A percentile compares a stretch with the other conserved stretches of the same genome.
These are phyloP conservation scores for Mesoclemmys tuberculata DNA, from an alignment of 2,113 vertebrate species.

Conservation along the genomic window DNA sequence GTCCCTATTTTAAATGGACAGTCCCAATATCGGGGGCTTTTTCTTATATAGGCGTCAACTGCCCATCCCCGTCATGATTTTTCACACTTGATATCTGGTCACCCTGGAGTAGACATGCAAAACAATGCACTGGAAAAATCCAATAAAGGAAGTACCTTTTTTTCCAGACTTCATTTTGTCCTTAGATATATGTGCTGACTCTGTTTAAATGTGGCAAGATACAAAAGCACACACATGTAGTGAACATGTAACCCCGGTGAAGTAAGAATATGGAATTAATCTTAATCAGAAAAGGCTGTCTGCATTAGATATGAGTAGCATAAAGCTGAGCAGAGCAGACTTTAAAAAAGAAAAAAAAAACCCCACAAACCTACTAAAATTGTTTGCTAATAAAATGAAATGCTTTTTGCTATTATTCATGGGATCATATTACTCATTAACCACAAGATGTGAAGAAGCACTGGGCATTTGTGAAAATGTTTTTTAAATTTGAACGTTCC, in stretches of 20 bases:
- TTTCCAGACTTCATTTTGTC: neutral
- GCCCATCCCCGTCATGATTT: no score
- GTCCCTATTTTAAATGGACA: no score
- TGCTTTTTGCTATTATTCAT: neutral
- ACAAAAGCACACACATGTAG: neutral
- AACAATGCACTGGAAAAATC: neutral
- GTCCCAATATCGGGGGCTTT: no score
- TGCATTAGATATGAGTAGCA: neutral
- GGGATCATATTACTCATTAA: neutral
- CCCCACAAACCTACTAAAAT: no score
- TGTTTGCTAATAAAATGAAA: neutral
- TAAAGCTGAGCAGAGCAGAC: neutral
- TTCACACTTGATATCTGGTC: no score
- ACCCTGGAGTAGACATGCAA: neutral
- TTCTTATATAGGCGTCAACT: no score
- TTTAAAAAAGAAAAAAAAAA: neutral
- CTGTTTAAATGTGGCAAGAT: neutral
- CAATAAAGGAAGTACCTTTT: neutral
- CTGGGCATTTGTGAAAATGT: neutral
- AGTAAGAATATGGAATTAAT: neutral
- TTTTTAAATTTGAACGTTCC: neutral
- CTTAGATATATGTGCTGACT: neutral
- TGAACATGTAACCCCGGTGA: neutral
- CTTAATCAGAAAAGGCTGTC: neutral
- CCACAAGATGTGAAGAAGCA: neutral